Conservation (phyloP, 2,888 invertebrate species). For the Ornithoptera priamus region DNA sequence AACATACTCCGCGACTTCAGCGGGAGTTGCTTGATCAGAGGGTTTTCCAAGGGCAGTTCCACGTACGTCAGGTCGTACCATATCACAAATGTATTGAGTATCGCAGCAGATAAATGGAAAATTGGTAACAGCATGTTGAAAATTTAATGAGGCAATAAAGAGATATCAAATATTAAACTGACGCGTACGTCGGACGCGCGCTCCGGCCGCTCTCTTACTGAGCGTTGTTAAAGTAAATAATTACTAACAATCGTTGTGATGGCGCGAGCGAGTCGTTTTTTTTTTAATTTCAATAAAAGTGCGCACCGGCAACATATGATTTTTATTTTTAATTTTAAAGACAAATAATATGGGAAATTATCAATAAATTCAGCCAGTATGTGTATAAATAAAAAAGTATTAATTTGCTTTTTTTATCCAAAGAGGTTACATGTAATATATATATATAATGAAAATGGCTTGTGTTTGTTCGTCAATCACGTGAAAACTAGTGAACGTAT, state of each 20-base stretch:
- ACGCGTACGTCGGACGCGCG: conserved; percentile 2
- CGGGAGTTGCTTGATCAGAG: conserved; percentile 47
- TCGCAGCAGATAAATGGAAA: conserved; percentile 51
- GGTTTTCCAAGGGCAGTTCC: conserved; percentile 49
- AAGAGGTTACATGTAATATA: no score
- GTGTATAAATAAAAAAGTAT: no score
- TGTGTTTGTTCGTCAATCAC: no score
- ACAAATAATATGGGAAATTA: no score
- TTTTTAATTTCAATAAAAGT: conserved; percentile 6
- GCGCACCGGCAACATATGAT: not conserved
- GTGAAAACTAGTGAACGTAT: no score
- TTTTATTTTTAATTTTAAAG: no score
- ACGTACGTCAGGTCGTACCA: conserved; percentile 63
- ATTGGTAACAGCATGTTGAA: conserved; percentile 42
- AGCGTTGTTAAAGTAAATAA: conserved; percentile 9
- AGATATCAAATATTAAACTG: not conserved
- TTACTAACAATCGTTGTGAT: conserved; percentile 9
- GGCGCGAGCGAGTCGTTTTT: conserved; percentile 1
- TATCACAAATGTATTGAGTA: conserved; percentile 49
- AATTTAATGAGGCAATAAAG: conserved; percentile 5
- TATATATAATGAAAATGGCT: no score
- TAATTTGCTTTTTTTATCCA: no score
- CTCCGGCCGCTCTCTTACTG: conserved; percentile 15
- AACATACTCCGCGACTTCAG: conserved; percentile 55
- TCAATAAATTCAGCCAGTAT: no score